Evolutionary conservation across 1,140 invertebrate genomes (phyloP).

Genomic region (Spodoptera litura): DNA sequence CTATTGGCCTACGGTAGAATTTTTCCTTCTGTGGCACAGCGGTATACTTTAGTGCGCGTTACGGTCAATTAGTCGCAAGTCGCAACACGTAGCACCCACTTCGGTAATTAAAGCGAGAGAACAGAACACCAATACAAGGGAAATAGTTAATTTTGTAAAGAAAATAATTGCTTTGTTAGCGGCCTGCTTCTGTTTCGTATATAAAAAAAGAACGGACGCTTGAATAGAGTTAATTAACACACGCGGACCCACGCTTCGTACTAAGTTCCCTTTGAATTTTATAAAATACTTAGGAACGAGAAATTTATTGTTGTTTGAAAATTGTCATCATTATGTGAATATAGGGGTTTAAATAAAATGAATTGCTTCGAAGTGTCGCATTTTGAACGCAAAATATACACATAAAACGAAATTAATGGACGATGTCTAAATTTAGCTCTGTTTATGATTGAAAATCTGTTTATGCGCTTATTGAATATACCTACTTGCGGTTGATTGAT

Average conservation of each 20-base stretch:
- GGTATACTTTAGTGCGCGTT: conserved; percentile 47
- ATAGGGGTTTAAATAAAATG: conserved; percentile 36
- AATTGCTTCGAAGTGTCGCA: conserved; percentile 32
- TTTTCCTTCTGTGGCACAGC: conserved; percentile 21
- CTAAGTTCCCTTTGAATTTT: conserved; percentile 22
- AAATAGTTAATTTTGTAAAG: conserved; percentile 54
- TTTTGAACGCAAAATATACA: conserved; percentile 35
- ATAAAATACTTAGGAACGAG: conserved; percentile 19
- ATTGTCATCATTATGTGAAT: conserved; percentile 31
- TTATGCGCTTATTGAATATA: conserved; percentile 10
- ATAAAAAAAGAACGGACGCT: conserved; percentile 31
- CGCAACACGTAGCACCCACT: conserved; percentile 53
- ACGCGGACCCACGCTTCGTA: conserved; percentile 7
- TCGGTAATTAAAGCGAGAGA: conserved; percentile 51
- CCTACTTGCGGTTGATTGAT: conserved; percentile 11
- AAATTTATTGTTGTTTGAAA: conserved; percentile 39
- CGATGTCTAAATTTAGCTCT: conserved; percentile 23
- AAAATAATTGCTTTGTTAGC: conserved; percentile 52
- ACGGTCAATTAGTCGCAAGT: conserved; percentile 56
- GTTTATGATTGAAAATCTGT: conserved; percentile 7
- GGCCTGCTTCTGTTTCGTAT: conserved; percentile 44
- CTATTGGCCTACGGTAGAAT: conserved; percentile 21
- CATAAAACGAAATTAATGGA: conserved; percentile 36
- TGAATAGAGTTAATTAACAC: conserved; percentile 48
- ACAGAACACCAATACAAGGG: conserved; percentile 51